Evolutionary conservation across 92 coral and sea anemone species (phyloP), one percentile per base, ranked within the genome.

Genomic region (Muricea muricata): DNA sequence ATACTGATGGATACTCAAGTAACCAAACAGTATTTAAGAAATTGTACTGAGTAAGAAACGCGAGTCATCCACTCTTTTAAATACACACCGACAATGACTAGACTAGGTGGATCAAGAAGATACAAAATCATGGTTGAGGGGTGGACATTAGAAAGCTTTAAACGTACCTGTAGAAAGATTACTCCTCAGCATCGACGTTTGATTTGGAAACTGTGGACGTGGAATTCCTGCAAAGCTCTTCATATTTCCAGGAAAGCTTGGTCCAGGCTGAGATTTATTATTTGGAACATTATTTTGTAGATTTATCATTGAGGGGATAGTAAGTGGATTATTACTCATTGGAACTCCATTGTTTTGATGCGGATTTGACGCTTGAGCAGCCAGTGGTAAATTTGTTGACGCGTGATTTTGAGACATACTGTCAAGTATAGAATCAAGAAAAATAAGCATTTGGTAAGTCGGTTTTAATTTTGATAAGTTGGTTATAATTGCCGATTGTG

Each of bases 281-380:
- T 75, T 54, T 0, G 61, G 37, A 50, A 47, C 39, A 46, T 48
- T 74, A 50, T 74, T 75, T 52, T 47, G 80, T 66, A 37, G 3
- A 9, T 26, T 50, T 14, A 75, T 75, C 23, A 75, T 75, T 35
- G 80, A 18, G 26, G 80, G 13, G 18, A 75, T 75, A 50, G 10
- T 75, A 37, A 47, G 80, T 31, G 80, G 66, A 75, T 29, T 75
- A 14, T 31, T 75, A 21, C 6, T 75, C 45, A 75, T 29, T 52
- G 80, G 15, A 26, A 33, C 8, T 26, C 41, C 65, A 13, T 47
- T 47, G 23, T 47, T 35, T 20, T 75, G 65, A 75, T 26, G 80
- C 48, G 80, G 46, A 75, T 24, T 75, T 14, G 80, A 18, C 7
- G 80, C 30, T 24, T 47, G 80, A 29, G 65, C 65, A 75, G 52